Percentiles rank a stretch among this genome's conserved stretches.
phyloP scores from a whole-genome alignment of 1,140 invertebrate genomes.

The Eueides isabella region DNA sequence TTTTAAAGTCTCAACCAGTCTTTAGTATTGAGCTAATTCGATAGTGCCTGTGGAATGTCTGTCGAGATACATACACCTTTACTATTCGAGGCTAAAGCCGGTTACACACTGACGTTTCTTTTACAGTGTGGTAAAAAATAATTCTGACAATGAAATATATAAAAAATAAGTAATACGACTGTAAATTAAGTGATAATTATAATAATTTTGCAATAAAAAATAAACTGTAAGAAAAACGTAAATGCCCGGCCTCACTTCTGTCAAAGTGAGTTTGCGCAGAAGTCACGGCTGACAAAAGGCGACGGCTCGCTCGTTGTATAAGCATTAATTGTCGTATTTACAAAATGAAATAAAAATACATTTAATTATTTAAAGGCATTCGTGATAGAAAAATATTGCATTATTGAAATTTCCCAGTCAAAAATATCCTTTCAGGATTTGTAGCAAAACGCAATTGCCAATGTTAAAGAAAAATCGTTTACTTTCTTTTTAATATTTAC shows the following conservation, averaged over 20 bases:
- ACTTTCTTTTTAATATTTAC: conserved; percentile 49
- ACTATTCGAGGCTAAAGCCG: conserved; percentile 45
- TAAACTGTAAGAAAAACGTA: neutral
- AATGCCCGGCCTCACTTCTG: conserved; percentile 16
- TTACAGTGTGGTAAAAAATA: neutral
- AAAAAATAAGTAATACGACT: neutral
- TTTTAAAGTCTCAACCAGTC: conserved; percentile 79
- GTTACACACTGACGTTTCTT: conserved; percentile 39
- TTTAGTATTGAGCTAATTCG: conserved; percentile 79
- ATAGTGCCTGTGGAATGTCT: conserved; percentile 76
- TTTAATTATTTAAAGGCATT: conserved; percentile 61
- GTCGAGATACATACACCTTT: conserved; percentile 51
- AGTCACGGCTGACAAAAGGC: conserved; percentile 71
- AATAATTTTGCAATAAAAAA: too few relatives aligned
- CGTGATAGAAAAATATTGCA: conserved; percentile 50
- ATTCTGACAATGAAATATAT: neutral
- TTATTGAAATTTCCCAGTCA: conserved; percentile 52
- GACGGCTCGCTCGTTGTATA: conserved; percentile 73
- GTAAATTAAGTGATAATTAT: neutral
- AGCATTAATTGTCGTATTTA: conserved; percentile 76
- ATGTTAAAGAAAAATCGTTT: neutral
- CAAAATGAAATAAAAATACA: conserved; percentile 74
- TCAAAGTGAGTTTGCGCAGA: conserved; percentile 68
- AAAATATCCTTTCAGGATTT: neutral
- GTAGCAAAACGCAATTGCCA: neutral